Evolutionary conservation across 2,888 invertebrate genomes (phyloP).

Genomic region (Amphipoea oculea): DNA sequence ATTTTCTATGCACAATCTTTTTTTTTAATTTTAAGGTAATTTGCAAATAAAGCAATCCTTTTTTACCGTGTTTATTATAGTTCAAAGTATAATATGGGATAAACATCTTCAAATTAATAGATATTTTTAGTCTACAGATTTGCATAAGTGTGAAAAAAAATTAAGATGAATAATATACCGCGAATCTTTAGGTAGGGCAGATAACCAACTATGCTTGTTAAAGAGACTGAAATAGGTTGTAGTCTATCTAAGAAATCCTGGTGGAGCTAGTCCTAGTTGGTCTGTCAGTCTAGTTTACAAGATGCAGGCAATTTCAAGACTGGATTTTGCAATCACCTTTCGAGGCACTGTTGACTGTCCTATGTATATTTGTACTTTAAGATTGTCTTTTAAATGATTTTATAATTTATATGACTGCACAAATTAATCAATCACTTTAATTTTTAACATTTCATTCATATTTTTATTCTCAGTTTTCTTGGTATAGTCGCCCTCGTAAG

Average conservation of each 20-base stretch:
- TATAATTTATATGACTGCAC: conserved; percentile 9
- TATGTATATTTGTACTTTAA: conserved; percentile 38
- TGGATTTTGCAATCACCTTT: not conserved
- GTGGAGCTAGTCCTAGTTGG: not conserved
- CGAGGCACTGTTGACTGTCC: conserved; percentile 8
- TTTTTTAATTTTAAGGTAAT: not conserved
- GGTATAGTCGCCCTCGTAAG: not conserved
- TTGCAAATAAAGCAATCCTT: not conserved
- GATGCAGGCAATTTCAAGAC: conserved; percentile 5
- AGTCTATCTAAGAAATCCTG: not conserved
- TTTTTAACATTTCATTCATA: conserved; percentile 3
- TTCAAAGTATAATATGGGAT: conserved; percentile 7
- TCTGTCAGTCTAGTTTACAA: not conserved
- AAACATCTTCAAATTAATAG: not conserved
- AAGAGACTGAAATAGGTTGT: not conserved
- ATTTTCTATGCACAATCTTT: not conserved
- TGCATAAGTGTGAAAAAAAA: not conserved
- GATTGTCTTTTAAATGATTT: conserved; percentile 17
- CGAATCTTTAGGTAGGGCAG: not conserved
- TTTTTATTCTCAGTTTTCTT: not conserved
- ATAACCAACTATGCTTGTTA: not conserved
- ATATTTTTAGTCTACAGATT: conserved; percentile 13
- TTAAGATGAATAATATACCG: not conserved
- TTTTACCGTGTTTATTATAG: conserved; percentile 18
- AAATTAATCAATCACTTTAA: not conserved